These are phyloP conservation scores for Aplodontia rufa DNA, from an alignment of 2,113 vertebrate species.

Conservation along the genomic window DNA sequence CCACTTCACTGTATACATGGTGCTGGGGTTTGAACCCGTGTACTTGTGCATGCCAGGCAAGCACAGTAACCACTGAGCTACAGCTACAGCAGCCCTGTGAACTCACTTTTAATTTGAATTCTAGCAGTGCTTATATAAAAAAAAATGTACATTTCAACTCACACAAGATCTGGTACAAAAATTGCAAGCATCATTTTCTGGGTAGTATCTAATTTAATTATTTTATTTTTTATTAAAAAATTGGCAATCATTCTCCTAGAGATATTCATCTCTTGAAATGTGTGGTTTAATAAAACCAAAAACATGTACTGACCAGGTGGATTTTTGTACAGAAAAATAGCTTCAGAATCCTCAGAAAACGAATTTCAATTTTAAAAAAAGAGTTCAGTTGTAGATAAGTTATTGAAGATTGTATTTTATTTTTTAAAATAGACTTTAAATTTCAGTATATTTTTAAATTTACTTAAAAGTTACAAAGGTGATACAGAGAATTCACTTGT, in stretches of 20 bases:
- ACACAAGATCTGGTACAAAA: background rate
- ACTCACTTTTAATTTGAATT: background rate
- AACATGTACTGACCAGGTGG: background rate
- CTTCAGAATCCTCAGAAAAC: background rate
- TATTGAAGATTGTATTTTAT: background rate
- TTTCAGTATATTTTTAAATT: background rate
- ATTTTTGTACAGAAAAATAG: background rate
- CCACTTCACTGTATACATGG: no score
- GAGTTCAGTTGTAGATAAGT: background rate
- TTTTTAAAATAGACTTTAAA: background rate
- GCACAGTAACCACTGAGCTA: no score
- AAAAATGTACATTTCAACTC: background rate
- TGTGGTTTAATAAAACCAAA: background rate
- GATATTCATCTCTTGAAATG: background rate
- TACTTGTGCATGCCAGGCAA: no score
- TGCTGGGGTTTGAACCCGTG: no score
- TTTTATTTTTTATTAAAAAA: background rate
- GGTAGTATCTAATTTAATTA: background rate
- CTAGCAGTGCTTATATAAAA: background rate
- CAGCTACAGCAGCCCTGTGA: no score
- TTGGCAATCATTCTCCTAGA: background rate
- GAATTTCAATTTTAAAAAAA: background rate
- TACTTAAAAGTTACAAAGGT: background rate
- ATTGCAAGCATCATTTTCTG: background rate
- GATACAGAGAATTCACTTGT: background rate